These are phyloP conservation scores for Steromphala cineraria DNA, from an alignment of 2,888 invertebrate species.

Conservation along the genomic window DNA sequence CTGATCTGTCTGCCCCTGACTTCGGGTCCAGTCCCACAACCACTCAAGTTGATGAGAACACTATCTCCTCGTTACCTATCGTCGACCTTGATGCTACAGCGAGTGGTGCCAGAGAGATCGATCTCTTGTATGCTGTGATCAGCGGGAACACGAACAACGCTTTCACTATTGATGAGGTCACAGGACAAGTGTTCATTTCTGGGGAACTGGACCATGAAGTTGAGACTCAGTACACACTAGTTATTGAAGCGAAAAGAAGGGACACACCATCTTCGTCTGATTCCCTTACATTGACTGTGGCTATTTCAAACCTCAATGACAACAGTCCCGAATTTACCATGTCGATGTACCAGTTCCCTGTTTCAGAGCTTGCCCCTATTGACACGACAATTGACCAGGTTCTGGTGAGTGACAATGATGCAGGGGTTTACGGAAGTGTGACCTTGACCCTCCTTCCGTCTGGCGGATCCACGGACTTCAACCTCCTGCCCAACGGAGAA, in stretches of 20 bases:
- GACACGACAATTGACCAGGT: constrained; percentile 37
- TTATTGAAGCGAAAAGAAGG: constrained; percentile 44
- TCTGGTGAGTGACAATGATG: constrained; percentile 48
- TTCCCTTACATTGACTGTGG: constrained; percentile 42
- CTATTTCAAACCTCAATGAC: constrained; percentile 58
- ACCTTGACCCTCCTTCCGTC: not conserved
- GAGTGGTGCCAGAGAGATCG: constrained; percentile 46
- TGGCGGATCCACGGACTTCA: constrained; percentile 30
- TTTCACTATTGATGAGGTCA: constrained; percentile 42
- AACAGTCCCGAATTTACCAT: constrained; percentile 45
- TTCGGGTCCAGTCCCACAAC: constrained; percentile 30
- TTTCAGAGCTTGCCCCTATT: constrained; percentile 39
- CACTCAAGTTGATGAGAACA: constrained; percentile 42
- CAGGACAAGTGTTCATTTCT: constrained; percentile 48
- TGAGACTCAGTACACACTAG: constrained; percentile 31
- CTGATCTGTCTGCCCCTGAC: constrained; percentile 40
- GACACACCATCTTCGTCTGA: constrained; percentile 35
- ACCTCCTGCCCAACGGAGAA: constrained; percentile 88
- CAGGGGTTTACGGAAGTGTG: constrained; percentile 30
- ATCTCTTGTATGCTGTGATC: constrained; percentile 45
- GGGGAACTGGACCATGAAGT: constrained; percentile 47
- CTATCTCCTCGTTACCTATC: constrained; percentile 36
- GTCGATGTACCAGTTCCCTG: constrained; percentile 33
- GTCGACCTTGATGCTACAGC: constrained; percentile 52
- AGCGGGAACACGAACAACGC: constrained; percentile 41